These are phyloP conservation scores for Stigmatopora nigra DNA, from an alignment of 2,113 vertebrate genomes.

Conservation along the genomic window DNA sequence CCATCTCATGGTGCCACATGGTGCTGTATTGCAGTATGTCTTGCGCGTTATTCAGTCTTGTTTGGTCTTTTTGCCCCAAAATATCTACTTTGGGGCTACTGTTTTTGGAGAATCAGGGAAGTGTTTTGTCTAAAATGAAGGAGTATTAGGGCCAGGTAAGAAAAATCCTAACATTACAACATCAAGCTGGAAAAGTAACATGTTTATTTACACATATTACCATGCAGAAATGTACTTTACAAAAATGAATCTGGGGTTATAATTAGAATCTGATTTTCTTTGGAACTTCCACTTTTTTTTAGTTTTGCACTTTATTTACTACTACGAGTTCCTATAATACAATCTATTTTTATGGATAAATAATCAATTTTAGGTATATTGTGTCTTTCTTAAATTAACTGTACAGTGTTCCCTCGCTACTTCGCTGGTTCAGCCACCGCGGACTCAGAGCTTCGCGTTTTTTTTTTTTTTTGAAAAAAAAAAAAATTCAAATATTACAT, in stretches of 20 bases:
- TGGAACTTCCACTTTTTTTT: too few species aligned
- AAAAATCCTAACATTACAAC: background rate
- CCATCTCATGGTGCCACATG: slow-evolving; percentile 62
- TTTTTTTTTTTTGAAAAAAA: too few species aligned
- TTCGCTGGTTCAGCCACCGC: too few species aligned
- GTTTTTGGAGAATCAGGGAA: slow-evolving; percentile 49
- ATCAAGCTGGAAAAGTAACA: background rate
- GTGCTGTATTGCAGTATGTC: slow-evolving; percentile 57
- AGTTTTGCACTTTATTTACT: too few species aligned
- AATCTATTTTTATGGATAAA: too few species aligned
- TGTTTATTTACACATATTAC: background rate
- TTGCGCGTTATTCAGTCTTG: slow-evolving; percentile 41
- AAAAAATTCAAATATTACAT: too few species aligned
- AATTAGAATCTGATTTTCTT: too few species aligned
- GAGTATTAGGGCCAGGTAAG: background rate
- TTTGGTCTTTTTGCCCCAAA: slow-evolving; percentile 3
- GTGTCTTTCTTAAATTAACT: background rate
- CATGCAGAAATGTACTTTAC: background rate
- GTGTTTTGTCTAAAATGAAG: slow-evolving; percentile 21
- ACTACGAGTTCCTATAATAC: too few species aligned
- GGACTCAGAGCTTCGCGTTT: too few species aligned
- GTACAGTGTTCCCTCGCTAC: too few species aligned
- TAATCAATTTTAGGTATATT: too few species aligned
- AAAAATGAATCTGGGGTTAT: too few species aligned
- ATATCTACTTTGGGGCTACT: slow-evolving; percentile 33